phyloP scores from a whole-genome alignment of 1,140 invertebrate species.

The Drosophila pseudoobscura region DNA sequence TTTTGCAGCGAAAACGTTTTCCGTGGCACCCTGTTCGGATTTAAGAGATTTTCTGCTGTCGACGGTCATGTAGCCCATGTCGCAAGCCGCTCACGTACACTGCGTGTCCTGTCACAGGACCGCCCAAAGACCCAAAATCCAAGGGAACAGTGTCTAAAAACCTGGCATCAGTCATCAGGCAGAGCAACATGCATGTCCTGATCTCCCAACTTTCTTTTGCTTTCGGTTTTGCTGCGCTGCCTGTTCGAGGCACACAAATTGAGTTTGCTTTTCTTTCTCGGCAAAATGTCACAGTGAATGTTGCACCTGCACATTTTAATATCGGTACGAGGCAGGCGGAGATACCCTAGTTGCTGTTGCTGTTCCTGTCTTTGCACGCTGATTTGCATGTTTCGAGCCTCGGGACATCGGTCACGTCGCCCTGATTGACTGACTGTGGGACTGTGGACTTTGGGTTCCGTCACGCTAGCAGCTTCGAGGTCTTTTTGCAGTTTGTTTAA shows the following conservation, averaged over 20 bases:
- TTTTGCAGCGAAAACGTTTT: no score
- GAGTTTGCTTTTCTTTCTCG: conserved; percentile 57
- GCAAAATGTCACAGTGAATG: conserved; percentile 34
- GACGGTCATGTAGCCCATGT: conserved; percentile 58
- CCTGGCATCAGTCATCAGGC: conserved; percentile 40
- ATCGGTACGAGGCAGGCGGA: conserved; percentile 1
- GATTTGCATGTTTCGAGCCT: conserved; percentile 64
- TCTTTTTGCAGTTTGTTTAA: conserved; percentile 20
- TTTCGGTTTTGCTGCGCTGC: conserved; percentile 26
- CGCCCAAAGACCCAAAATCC: conserved; percentile 46
- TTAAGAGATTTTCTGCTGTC: conserved; percentile 32
- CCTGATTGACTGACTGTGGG: conserved; percentile 50
- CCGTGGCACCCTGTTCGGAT: no score
- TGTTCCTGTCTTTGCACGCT: conserved; percentile 29
- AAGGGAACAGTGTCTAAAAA: conserved; percentile 41
- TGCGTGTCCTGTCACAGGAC: conserved; percentile 74
- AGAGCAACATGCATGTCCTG: conserved; percentile 48
- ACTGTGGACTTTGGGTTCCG: no score
- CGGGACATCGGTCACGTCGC: conserved; percentile 37
- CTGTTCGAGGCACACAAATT: conserved; percentile 56
- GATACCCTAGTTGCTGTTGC: conserved; percentile 9
- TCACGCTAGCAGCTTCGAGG: conserved; percentile 24
- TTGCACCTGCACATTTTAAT: conserved; percentile 17
- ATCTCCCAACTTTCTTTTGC: conserved; percentile 11
- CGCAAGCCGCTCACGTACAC: conserved; percentile 55